A percentile compares a stretch with the other conserved stretches of the same genome.
phyloP scores from a whole-genome alignment of 2,113 vertebrate species.

The Labeo catla region DNA sequence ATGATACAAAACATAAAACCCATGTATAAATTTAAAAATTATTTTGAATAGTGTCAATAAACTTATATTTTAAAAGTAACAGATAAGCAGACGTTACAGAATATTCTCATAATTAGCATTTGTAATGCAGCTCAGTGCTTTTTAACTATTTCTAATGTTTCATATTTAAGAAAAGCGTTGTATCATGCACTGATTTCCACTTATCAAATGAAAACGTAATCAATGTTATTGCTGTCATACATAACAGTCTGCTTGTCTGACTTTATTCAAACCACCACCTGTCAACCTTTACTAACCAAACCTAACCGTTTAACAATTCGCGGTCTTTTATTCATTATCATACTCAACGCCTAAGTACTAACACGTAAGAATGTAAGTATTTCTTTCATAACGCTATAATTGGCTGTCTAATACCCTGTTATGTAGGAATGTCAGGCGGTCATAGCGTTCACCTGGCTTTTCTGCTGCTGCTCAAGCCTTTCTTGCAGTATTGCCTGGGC shows the following conservation, averaged over 20 bases:
- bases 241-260: neutral
- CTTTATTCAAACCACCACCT: conserved; percentile 37
- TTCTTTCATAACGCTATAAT: neutral
- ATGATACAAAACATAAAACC: neutral
- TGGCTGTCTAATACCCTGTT: neutral
- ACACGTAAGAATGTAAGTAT: neutral
- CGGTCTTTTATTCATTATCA: neutral
- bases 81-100: neutral
- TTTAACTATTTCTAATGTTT: neutral
- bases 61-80: too few species aligned
- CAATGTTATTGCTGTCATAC: conserved; percentile 1
- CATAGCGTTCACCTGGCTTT: conserved; percentile 65
- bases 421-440: conserved; percentile 6
- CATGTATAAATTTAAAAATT: neutral
- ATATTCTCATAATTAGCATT: neutral
- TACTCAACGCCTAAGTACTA: neutral
- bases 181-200: neutral
- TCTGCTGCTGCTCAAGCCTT: conserved; percentile 70
- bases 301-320: neutral
- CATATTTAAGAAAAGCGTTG: neutral
- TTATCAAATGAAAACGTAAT: neutral
- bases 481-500: conserved; percentile 78
- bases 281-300: neutral
- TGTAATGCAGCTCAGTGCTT: neutral
- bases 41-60: too few species aligned